These are phyloP conservation scores for Piprites chloris DNA, from an alignment of 2,113 vertebrate species.

Conservation along the genomic window DNA sequence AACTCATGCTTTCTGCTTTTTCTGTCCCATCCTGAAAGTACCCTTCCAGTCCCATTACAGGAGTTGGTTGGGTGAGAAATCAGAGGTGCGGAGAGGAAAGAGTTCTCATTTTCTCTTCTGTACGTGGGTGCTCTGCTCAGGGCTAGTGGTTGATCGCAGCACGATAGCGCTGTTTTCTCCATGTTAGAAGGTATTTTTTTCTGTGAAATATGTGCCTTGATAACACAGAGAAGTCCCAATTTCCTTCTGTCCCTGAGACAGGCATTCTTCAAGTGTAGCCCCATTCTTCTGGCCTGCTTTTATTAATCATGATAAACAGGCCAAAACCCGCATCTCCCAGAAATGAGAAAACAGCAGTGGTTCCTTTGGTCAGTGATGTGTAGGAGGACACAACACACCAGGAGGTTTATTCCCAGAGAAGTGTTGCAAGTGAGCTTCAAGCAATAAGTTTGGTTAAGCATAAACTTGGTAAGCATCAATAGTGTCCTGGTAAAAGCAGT, in stretches of 20 bases:
- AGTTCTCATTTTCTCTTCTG: background rate
- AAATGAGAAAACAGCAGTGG: background rate
- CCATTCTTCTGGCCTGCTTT: background rate
- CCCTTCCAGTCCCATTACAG: background rate
- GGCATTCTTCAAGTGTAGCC: background rate
- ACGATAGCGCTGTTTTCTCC: background rate
- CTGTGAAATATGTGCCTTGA: background rate
- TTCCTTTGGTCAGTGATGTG: background rate
- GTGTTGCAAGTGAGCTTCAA: background rate
- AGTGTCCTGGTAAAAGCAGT: background rate
- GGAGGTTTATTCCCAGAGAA: background rate
- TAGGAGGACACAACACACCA: background rate
- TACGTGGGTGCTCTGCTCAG: accelerated
- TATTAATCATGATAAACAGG: background rate
- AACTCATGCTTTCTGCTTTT: background rate
- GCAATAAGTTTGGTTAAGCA: background rate
- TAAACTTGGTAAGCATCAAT: background rate
- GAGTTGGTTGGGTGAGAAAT: background rate
- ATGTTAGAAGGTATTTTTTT: background rate
- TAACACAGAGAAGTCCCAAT: background rate
- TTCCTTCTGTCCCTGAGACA: background rate
- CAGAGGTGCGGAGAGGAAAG: background rate
- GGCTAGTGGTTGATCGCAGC: background rate
- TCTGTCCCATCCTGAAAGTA: background rate
- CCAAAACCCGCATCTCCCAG: background rate